These are phyloP conservation scores for Chauna torquata DNA, from an alignment of 2,113 vertebrate species.

Conservation along the genomic window DNA sequence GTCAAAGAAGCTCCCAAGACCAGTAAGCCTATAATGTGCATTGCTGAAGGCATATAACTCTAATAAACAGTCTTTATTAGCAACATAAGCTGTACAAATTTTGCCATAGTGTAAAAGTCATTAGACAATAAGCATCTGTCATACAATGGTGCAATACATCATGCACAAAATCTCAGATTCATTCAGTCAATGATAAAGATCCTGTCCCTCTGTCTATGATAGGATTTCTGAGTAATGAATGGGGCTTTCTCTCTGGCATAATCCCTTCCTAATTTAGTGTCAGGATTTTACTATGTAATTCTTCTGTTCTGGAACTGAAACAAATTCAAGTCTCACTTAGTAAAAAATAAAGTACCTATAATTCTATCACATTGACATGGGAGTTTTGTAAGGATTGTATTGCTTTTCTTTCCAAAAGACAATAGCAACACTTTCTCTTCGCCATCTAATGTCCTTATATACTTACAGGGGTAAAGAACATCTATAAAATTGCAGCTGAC, in stretches of 20 bases:
- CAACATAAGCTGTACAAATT: neutral
- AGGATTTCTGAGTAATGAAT: constrained; percentile 46
- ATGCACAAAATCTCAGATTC: neutral
- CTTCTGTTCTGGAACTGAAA: constrained; percentile 18
- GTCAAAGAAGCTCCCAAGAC: constrained; percentile 5
- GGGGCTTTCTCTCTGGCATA: constrained; percentile 40
- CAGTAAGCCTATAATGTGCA: neutral
- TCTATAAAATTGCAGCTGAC: constrained; percentile 49
- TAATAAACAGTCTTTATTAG: constrained; percentile 35
- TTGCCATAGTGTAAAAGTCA: constrained; percentile 39
- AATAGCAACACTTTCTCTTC: constrained; percentile 35
- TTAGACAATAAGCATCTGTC: constrained; percentile 50
- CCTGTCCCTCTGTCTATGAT: neutral
- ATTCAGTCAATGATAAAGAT: neutral
- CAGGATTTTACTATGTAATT: constrained; percentile 40
- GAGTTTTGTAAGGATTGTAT: constrained; percentile 6
- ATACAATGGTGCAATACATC: neutral
- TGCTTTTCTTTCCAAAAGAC: constrained; percentile 30
- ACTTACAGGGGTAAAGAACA: constrained; percentile 35
- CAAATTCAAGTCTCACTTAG: neutral
- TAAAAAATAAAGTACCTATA: constrained; percentile 46
- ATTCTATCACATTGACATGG: neutral
- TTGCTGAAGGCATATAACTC: neutral
- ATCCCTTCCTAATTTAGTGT: constrained; percentile 54
- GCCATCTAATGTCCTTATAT: constrained; percentile 34